Percentiles rank a stretch among this genome's conserved stretches.
Evolutionary conservation across 2,888 invertebrate genomes (phyloP).

Genomic region (Liodrosophila aerea): DNA sequence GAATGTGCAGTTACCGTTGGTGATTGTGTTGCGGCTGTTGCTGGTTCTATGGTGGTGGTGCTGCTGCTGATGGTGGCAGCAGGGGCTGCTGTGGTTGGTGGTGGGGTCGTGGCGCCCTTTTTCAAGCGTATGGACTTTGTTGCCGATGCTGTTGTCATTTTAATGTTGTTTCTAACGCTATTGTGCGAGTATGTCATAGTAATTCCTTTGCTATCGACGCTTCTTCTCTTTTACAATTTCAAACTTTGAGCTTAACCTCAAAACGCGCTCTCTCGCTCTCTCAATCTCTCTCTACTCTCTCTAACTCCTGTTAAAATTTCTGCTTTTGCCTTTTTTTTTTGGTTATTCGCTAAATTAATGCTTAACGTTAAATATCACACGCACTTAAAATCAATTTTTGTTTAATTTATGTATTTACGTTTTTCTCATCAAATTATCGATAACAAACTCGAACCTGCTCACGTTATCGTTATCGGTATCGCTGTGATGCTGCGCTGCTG

Average conservation of each 20-base stretch:
- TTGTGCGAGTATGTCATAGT: conserved; percentile 83
- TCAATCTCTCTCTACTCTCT: conserved; percentile 31
- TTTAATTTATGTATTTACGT: conserved; percentile 5
- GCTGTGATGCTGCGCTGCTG: conserved; percentile 24
- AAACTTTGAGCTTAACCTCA: conserved; percentile 35
- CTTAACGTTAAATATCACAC: conserved; percentile 82
- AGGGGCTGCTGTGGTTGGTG: conserved; percentile 40
- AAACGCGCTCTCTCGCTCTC: conserved; percentile 36
- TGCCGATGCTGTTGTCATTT: conserved; percentile 80
- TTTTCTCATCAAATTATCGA: conserved; percentile 44
- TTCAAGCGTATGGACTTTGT: conserved; percentile 78
- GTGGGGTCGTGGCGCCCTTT: conserved; percentile 61
- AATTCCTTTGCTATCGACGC: conserved; percentile 52
- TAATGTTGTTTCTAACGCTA: conserved; percentile 82
- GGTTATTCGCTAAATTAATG: conserved; percentile 80
- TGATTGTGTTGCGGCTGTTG: conserved; percentile 62
- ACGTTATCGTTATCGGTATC: no score
- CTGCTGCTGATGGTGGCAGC: conserved; percentile 46
- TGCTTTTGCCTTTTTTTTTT: conserved; percentile 65
- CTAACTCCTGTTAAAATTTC: conserved; percentile 62
- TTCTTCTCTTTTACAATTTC: conserved; percentile 34
- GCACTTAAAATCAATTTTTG: conserved; percentile 81
- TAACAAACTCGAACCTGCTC: conserved; percentile 45
- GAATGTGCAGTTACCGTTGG: conserved; percentile 80
- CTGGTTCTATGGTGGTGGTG: conserved; percentile 62